Evolutionary conservation across 2,888 invertebrate species (phyloP).

Genomic region (Aelia acuminata): DNA sequence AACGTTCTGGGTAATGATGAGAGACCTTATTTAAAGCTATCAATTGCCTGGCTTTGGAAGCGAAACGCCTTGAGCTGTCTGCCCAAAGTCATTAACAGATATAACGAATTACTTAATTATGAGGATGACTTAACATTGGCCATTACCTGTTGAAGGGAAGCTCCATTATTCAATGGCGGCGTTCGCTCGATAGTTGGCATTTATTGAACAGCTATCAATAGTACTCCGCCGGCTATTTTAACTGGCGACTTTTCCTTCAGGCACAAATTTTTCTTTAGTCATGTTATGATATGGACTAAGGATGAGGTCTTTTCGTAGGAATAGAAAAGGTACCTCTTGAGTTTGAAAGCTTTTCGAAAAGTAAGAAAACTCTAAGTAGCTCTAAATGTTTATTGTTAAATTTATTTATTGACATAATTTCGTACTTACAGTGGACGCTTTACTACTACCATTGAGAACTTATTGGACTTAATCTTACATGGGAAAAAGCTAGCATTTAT

Average conservation of each 20-base stretch:
- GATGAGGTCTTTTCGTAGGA: too few relatives aligned
- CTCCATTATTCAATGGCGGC: background rate
- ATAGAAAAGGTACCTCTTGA: too few relatives aligned
- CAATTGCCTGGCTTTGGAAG: background rate
- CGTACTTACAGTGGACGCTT: too few relatives aligned
- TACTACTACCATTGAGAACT: too few relatives aligned
- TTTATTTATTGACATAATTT: too few relatives aligned
- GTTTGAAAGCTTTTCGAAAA: too few relatives aligned
- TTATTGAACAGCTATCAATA: conserved; percentile 4
- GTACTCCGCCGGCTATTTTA: background rate
- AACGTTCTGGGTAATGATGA: background rate
- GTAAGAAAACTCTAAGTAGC: too few relatives aligned
- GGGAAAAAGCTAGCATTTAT: too few relatives aligned
- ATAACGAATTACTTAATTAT: conserved; percentile 31
- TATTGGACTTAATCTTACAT: too few relatives aligned
- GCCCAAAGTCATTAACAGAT: background rate
- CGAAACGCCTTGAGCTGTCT: conserved; percentile 3
- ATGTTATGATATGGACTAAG: too few relatives aligned
- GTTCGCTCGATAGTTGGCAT: background rate
- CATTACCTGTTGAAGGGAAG: conserved; percentile 10
- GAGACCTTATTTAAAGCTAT: background rate
- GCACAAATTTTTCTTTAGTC: background rate
- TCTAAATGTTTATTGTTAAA: too few relatives aligned
- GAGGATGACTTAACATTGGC: conserved; percentile 9
- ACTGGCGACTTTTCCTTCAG: background rate